Evolutionary conservation across 1,140 invertebrate genomes (phyloP), one percentile per base, ranked within the genome.

Genomic region (Drosophila bifasciata): DNA sequence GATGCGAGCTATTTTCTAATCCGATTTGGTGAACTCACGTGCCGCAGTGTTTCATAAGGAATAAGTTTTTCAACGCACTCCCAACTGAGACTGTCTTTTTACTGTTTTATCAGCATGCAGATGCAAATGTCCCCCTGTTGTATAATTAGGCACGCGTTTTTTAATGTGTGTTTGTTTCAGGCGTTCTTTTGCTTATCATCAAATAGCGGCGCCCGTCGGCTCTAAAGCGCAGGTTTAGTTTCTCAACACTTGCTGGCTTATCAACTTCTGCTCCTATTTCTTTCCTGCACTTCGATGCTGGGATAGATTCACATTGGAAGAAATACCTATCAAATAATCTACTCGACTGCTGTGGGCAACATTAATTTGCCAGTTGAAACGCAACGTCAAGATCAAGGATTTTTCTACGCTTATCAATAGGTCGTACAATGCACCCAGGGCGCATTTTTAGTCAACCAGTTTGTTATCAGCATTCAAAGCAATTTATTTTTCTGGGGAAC

Each of bases 401-500:
- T 86, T 88, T 66, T 17, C 40, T 13, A 15, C n/a, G 63, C 63
- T 86, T 86, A 86, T 86, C 81, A 51, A 11, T 17, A 41, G 73
- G 73, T 86, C 83, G 81, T 70, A 59, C 81, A 81, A 88, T 86
- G 81, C 81, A 86, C 81, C 81, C 81, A 64, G 78, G 62, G 73
- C 83, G 64, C 83, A 88, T 88, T 86, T 58, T 74, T 88, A 88
- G 77, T 86, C 81, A 86, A 86, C 83, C 69, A 86, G 81, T 86
- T 85, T 62, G 60, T 88, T 86, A 86, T 86, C 81, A 86, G 55
- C 50, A 45, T 15, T 16, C 40, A 53, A 46, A 53, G 60, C 44
- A 55, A 64, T 68, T 55, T 56, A 50, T 77, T 66, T 64, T 64
- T 64, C n/a, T 17, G 72, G 32, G 50, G 46, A 78, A 59, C 39